Percentiles rank a stretch among this genome's conserved stretches.
Conservation (phyloP, 2,113 vertebrate species). For the Melierax canorus region DNA sequence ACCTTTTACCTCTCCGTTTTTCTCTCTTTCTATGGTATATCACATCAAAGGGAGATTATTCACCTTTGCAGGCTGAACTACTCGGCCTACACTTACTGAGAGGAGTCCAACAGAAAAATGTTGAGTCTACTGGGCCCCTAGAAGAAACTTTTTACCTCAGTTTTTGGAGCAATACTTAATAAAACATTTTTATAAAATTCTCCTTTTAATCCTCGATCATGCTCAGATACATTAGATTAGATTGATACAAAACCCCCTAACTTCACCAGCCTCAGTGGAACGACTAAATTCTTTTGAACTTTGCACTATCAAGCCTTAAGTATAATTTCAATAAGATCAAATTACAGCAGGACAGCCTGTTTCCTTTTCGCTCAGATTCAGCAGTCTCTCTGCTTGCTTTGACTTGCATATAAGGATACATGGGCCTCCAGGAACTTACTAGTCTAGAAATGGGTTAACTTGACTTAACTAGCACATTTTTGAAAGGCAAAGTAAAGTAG, state of each 20-base stretch:
- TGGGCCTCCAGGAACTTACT: not conserved
- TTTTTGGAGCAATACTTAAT: not conserved
- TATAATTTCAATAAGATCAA: not conserved
- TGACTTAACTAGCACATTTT: not conserved
- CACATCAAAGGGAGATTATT: not conserved
- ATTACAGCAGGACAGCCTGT: not conserved
- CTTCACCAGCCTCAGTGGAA: not conserved
- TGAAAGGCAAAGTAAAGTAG: not conserved
- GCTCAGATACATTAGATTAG: not conserved
- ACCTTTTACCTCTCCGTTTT: not conserved
- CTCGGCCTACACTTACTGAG: not conserved
- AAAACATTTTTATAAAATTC: not conserved
- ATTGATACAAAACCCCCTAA: not conserved
- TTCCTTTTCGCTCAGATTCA: not conserved
- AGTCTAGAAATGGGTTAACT: not conserved
- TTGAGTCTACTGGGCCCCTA: not conserved
- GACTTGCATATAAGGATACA: not conserved
- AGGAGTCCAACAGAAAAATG: not conserved
- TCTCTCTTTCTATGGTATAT: not conserved
- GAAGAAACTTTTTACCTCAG: not conserved
- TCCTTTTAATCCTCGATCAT: not conserved
- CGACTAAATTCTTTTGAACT: not conserved
- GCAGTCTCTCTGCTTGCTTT: not conserved
- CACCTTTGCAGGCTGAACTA: not conserved
- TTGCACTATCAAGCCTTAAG: not conserved